A percentile compares a stretch with the other conserved stretches of the same genome.
Conservation (phyloP, 2,797 vertebrate genomes). For the Sebastes iracundus region DNA sequence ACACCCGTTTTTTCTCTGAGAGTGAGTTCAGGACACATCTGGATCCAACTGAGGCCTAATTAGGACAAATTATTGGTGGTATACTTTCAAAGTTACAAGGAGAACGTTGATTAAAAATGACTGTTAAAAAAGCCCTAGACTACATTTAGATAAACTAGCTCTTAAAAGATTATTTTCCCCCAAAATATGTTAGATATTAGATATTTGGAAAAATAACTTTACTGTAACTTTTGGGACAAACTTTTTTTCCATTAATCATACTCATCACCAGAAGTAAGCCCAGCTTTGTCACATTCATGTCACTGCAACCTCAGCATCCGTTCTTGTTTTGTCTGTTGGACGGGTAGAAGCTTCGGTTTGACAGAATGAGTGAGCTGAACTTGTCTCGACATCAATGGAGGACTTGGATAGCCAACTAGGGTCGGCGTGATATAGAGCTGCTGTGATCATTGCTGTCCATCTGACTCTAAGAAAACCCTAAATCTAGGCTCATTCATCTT, state of each 20-base stretch:
- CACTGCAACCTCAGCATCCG: neutral
- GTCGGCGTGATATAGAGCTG: constrained; percentile 2
- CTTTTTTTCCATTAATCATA: neutral
- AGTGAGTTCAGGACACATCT: neutral
- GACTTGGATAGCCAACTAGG: neutral
- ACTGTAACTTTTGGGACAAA: neutral
- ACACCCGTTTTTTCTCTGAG: neutral
- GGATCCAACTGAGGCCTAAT: neutral
- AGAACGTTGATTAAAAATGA: neutral
- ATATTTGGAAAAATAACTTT: neutral
- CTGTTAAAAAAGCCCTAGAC: neutral
- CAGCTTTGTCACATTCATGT: neutral
- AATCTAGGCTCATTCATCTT: neutral
- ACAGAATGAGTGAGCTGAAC: neutral
- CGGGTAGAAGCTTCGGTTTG: neutral
- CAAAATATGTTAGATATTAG: neutral
- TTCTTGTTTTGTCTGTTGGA: neutral
- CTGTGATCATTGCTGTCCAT: neutral
- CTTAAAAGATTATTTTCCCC: neutral
- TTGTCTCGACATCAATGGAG: neutral
- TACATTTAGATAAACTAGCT: neutral
- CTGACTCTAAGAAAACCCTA: neutral
- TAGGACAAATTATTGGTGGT: neutral
- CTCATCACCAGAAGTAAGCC: neutral
- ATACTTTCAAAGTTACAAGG: neutral